phyloP scores from a whole-genome alignment of 2,797 vertebrate species.

The Pagetopsis macropterus region DNA sequence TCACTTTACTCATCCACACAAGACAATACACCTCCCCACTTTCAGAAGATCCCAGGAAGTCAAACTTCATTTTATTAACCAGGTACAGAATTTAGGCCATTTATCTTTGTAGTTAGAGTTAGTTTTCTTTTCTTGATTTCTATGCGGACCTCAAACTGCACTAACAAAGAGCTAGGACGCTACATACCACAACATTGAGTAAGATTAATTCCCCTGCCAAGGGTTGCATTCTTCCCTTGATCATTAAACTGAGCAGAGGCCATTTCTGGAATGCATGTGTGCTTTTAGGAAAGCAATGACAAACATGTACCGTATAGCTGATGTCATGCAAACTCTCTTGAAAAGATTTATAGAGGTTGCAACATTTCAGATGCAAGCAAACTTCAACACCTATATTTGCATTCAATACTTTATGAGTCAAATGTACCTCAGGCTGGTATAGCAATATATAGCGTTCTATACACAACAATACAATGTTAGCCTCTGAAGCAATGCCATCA shows the following conservation, averaged over 20 bases:
- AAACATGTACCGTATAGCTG: constrained; percentile 1
- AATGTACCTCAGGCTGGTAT: too few relatives aligned
- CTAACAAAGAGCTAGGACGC: neutral
- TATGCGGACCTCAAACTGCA: neutral
- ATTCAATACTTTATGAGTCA: neutral
- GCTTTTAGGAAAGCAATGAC: neutral
- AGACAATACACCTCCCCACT: neutral
- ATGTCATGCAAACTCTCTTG: constrained; percentile 9
- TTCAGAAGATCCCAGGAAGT: neutral
- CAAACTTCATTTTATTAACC: neutral
- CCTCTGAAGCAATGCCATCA: too few relatives aligned
- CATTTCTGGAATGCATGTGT: constrained; percentile 23
- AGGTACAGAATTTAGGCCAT: neutral
- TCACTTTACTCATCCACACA: neutral
- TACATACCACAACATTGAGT: constrained; percentile 30
- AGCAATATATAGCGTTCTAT: neutral
- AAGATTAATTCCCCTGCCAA: constrained; percentile 26
- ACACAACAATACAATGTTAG: neutral
- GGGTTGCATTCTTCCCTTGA: constrained; percentile 17
- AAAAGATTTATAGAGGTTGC: constrained; percentile 7
- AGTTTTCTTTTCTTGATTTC: constrained; percentile 7
- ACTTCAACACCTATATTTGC: neutral
- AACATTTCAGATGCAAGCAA: neutral
- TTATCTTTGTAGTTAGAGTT: neutral
- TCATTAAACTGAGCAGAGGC: constrained; percentile 19